Evolutionary conservation across 1,140 invertebrate genomes (phyloP), one percentile per base, ranked within the genome.

Genomic region (Cyclargus thomasi): DNA sequence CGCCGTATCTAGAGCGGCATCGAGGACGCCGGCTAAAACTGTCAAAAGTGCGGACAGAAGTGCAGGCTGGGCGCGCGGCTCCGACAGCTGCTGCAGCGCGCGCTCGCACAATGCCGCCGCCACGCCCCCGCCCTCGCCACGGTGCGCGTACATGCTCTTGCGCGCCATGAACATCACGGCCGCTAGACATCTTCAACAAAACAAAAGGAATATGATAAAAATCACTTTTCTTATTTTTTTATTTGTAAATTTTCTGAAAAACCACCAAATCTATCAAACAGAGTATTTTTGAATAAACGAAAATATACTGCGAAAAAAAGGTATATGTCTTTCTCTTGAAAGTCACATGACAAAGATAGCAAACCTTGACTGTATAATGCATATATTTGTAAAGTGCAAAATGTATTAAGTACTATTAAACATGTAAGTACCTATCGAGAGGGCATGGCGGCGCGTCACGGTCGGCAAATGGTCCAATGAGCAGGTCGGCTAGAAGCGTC

Each of bases 111-210:
- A 78, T 55, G 89, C 86, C 18, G 91, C 82, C 62, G 91, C 83
- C 70, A 86, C 85, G 64, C 83, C 80, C 0, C 70, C 70, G 16
- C 72, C 72, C 23, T 71, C 57, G 2, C 17, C 65, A 20, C 74
- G 64, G 72, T 80, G 78, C 68, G 83, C 78, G 75, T 75, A 84
- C 73, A 97, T 88, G 67, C 95, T 95, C 78, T 96, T 96, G 70
- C 96, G 95, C 23, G 95, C 95, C 89, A 98, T 93, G 85, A 96
- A 97, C 64, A 96, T 95, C 57, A 98, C 86, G 59, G 98, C 91
- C 70, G 97, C 95, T 79, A 98, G 97, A 36, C 97, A 95, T 77
- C 97, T 97, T 85, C 18, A 23, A 67, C 11, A 16, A 47, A 47
- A n/a, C n/a, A n/a, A n/a, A n/a, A n/a, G n/a, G n/a, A n/a, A n/a